Base-by-base conservation (phyloP, 2,797 vertebrate genomes). In the Tadarida brasiliensis region DNA sequence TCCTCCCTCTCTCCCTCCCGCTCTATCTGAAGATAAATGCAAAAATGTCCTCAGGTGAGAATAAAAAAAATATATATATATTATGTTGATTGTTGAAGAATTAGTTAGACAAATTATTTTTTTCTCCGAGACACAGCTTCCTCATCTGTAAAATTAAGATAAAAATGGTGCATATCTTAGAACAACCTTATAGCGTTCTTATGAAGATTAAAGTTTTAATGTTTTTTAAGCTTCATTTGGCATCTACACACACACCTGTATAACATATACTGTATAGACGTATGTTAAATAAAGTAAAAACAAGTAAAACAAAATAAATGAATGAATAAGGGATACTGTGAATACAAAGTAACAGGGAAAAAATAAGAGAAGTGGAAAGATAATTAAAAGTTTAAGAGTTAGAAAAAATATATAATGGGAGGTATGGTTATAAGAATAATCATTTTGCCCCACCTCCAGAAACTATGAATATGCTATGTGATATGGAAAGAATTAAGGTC, bases 251-350 rank as follows among this genome's bases (percentile, higher is more conserved):
- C 5, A 59, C 17, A 49, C 15, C 20, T 47, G 56, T 2, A 22
- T 35, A 35, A 57, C 16, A 68, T 15, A 80, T 11, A 30, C 11
- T 30, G 44, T 24, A 19, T 9, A 68, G 16, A 2, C 47, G 11
- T 54, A 91, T n/a, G n/a, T 63, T 90, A 80, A 70, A 77, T 39
- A 92, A 94, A 92, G 30, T 54, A 47, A 83, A 91, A 92, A 76
- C 68, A 86, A 71, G 30, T 70, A 39, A 91, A 67, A 76, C 19
- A 82, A 35, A 71, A 80, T 76, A 87, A 89, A 24, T 19, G 3
- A 8, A 30, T 51, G 8, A 89, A 33, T 61, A 82, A 95, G 85
- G 3, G 4, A 70, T 39, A 44, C 14, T 70, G 26, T 12, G 28
- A 87, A 39, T 70, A 91, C 54, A 5, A n/a, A 68, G 6, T 54